Base-by-base conservation (phyloP, 1,140 invertebrate genomes). In the Tribolium madens region DNA sequence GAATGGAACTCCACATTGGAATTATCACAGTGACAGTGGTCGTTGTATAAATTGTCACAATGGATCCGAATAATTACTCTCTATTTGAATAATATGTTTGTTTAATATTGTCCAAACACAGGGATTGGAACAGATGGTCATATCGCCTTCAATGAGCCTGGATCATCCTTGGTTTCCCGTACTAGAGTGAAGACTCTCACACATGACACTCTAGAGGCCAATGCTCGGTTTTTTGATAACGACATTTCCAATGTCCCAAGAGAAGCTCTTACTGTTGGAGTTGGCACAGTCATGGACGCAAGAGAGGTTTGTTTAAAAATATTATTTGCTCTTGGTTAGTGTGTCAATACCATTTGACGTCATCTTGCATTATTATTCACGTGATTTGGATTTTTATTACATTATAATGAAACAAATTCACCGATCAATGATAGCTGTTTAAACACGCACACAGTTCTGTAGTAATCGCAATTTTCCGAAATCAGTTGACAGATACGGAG, bases 121-220 rank as follows among this genome's bases (percentile, higher is more conserved):
- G 57, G 97, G 53, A 98, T 99, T 86, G 97, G 97, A 7, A 96
- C 96, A 13, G 98, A 99, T 89, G 98, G 98, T 9, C 98, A 99
- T 86, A 98, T 99, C 85, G 98, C 98, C 5, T 99, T 99, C 87
- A 99, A 99, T 87, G 98, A 99, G 86, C 98, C 98, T 3, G 98
- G 94, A 36, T 95, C 94, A 4, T 98, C 96, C 64, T 88, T 99
- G 78, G 93, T 94, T 13, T 99, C 97, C 3, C 89, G 97, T 76
- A 99, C 98, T 1, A 90, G 98, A 81, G 93, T 99, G 0, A 99
- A 99, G 87, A 98, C 97, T 3, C 88, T 99, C 9, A 96, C 97
- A 26, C 92, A 97, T 85, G 98, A 99, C 86, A 99, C 98, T 12
- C 92, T 99, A 50, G 92, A 96, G 83, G 98, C 98, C 4, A 99